Evolutionary conservation across 2,113 vertebrate genomes (phyloP).

Genomic region (Bambusicola thoracicus): DNA sequence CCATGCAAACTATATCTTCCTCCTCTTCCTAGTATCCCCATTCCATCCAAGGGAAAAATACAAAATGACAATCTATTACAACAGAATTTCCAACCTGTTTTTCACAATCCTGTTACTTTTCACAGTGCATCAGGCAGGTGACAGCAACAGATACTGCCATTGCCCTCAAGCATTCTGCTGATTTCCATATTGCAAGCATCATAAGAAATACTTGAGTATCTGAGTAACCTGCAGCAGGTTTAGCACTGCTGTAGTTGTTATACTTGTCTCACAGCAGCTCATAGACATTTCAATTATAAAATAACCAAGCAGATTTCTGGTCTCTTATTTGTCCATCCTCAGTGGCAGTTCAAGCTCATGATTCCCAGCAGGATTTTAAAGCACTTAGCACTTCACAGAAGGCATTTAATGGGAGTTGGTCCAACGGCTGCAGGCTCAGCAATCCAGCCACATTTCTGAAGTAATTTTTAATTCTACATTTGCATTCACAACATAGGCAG

Average conservation of each 20-base stretch:
- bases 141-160: neutral
- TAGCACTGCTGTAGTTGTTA: neutral
- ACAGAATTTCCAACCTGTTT: neutral
- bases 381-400: constrained; percentile 1
- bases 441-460: neutral
- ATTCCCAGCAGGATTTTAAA: neutral
- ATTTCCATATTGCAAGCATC: neutral
- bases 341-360: neutral
- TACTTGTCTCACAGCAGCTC: neutral
- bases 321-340: neutral
- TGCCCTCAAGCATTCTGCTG: neutral
- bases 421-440: neutral
- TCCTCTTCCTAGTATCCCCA: neutral
- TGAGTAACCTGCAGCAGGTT: neutral
- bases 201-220: neutral
- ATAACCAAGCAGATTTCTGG: neutral
- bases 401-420: neutral
- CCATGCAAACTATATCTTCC: neutral
- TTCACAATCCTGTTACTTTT: neutral
- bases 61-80: neutral
- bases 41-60: neutral
- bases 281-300: neutral
- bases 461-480: neutral
- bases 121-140: neutral
- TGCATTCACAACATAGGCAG: neutral